Conservation (phyloP, 2,113 vertebrate species). For the Neolamprologus brichardi region DNA sequence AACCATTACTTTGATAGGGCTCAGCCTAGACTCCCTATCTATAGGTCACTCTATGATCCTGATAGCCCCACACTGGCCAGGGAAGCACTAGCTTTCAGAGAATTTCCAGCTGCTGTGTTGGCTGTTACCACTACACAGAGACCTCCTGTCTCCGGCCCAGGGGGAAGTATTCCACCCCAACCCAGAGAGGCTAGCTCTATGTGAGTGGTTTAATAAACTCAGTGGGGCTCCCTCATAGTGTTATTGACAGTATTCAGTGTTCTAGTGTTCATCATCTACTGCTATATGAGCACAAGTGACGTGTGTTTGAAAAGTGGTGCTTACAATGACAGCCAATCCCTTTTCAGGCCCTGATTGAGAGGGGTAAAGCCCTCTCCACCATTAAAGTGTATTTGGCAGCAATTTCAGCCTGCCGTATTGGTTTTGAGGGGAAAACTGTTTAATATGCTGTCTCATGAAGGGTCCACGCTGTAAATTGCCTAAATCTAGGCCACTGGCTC, state of each 20-base stretch:
- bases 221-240: background rate
- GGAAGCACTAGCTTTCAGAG: background rate
- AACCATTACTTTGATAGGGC: background rate
- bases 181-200: background rate
- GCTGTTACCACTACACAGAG: background rate
- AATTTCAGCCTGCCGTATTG: background rate
- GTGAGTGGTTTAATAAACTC: background rate
- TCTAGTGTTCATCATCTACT: background rate
- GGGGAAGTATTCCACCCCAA: background rate
- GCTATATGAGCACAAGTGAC: background rate
- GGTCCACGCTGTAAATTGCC: background rate
- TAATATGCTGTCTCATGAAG: background rate
- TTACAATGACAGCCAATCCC: background rate
- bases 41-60: background rate
- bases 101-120: background rate
- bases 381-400: background rate
- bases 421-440: background rate
- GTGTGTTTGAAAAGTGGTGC: background rate
- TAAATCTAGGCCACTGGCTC: background rate
- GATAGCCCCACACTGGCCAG: background rate
- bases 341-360: background rate
- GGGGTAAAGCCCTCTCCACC: background rate
- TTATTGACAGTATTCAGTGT: background rate
- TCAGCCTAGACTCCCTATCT: background rate
- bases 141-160: background rate